Evolutionary conservation across 2,888 invertebrate genomes (phyloP).

Genomic region (Acrocyrtus sp.): DNA sequence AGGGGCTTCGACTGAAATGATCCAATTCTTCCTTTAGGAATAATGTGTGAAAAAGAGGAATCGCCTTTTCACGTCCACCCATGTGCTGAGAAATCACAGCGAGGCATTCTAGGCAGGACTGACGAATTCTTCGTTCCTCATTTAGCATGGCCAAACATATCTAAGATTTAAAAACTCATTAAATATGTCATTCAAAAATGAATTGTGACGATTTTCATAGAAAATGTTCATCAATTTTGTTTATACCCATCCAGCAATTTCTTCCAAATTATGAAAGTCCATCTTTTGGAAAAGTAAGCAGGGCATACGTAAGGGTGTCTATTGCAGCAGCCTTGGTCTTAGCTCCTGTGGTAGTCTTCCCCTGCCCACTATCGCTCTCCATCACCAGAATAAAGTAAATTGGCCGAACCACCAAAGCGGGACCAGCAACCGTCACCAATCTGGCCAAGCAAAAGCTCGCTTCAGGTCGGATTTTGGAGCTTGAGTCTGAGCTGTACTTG

Average conservation of each 20-base stretch:
- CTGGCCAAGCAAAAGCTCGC: slow-evolving; percentile 56
- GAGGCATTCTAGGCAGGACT: slow-evolving; percentile 81
- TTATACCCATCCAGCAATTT: slow-evolving; percentile 66
- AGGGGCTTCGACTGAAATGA: slow-evolving; percentile 37
- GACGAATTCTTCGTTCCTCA: slow-evolving; percentile 79
- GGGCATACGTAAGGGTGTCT: slow-evolving; percentile 79
- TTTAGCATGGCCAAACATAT: slow-evolving; percentile 70
- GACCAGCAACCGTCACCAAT: slow-evolving; percentile 58
- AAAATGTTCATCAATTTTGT: neutral
- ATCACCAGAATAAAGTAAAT: slow-evolving; percentile 56
- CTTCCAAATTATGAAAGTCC: slow-evolving; percentile 72
- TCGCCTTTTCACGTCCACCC: slow-evolving; percentile 34
- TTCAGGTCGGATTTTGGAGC: slow-evolving; percentile 56
- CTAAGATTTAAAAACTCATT: slow-evolving; percentile 38
- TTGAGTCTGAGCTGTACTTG: slow-evolving; percentile 55
- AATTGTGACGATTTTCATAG: neutral
- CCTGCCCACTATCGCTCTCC: slow-evolving; percentile 37
- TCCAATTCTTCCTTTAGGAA: slow-evolving; percentile 34
- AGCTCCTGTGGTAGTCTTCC: slow-evolving; percentile 50
- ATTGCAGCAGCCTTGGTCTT: slow-evolving; percentile 68
- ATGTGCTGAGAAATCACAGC: slow-evolving; percentile 77
- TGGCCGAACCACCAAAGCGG: slow-evolving; percentile 54
- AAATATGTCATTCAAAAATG: neutral
- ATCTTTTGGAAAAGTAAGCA: slow-evolving; percentile 83
- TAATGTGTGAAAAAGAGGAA: slow-evolving; percentile 34